phyloP scores from a whole-genome alignment of 2,888 invertebrate genomes.

The Caenorhabditis virilis region DNA sequence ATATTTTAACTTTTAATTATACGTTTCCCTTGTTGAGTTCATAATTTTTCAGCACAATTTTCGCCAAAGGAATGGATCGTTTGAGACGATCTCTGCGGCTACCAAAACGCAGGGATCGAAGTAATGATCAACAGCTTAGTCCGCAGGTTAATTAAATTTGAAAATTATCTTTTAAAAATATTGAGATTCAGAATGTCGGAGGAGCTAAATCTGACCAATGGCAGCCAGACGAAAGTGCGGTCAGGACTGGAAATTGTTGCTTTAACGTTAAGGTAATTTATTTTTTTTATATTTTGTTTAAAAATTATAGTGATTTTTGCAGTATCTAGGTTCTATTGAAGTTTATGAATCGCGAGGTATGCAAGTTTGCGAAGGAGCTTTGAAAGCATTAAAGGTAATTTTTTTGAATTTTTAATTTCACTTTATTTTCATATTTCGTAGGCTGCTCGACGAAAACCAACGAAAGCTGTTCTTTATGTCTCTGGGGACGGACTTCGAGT shows the following conservation, averaged over 20 bases:
- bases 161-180: no score
- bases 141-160: slow-evolving; percentile 11
- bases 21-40: no score
- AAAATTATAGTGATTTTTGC: slow-evolving; percentile 52
- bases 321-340: slow-evolving; percentile 97
- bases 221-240: slow-evolving; percentile 86
- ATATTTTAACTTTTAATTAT: no score
- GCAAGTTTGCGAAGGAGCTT: slow-evolving; percentile 98
- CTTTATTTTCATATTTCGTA: slow-evolving; percentile 78
- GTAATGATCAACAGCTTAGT: slow-evolving; percentile 18
- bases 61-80: slow-evolving; percentile 70
- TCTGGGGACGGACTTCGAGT: slow-evolving; percentile 87
- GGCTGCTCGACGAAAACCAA: slow-evolving; percentile 83
- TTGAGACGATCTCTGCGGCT: slow-evolving; percentile 78
- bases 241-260: slow-evolving; percentile 91
- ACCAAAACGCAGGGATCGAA: slow-evolving; percentile 78
- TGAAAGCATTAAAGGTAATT: slow-evolving; percentile 90
- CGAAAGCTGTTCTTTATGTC: slow-evolving; percentile 74
- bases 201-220: slow-evolving; percentile 47
- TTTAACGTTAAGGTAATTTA: slow-evolving; percentile 86
- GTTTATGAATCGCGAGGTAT: slow-evolving; percentile 98
- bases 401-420: background rate
- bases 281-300: background rate
- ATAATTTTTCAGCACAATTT: slow-evolving; percentile 2
- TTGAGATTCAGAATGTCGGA: slow-evolving; percentile 20